Conservation (phyloP, 1,140 invertebrate genomes). For the Cepaea nemoralis region DNA sequence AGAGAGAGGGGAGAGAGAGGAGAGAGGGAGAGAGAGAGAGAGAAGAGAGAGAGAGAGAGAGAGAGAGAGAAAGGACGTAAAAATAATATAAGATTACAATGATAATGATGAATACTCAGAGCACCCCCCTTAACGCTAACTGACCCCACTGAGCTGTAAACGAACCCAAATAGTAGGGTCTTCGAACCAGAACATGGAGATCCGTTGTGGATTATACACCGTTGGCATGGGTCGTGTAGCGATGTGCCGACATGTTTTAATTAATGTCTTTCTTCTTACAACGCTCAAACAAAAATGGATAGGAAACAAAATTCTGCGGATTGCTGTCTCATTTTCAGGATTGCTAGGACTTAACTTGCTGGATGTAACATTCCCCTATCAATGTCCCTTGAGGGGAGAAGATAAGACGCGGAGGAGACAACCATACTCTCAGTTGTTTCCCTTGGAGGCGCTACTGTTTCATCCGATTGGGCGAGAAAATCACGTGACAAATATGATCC, state of each 20-base stretch:
- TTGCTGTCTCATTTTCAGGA: slow-evolving; percentile 7
- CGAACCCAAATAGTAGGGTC: too few relatives aligned
- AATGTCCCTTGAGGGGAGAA: not conserved
- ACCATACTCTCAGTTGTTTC: not conserved
- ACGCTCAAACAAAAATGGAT: not conserved
- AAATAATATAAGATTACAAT: too few relatives aligned
- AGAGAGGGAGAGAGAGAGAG: too few relatives aligned
- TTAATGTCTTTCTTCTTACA: not conserved
- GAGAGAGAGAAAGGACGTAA: too few relatives aligned
- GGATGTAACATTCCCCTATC: not conserved
- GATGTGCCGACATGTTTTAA: not conserved
- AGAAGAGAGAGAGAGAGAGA: too few relatives aligned
- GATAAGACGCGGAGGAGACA: not conserved
- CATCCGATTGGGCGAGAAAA: slow-evolving; percentile 8
- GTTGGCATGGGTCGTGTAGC: too few relatives aligned
- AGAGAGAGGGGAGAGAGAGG: too few relatives aligned
- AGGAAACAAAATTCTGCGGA: slow-evolving; percentile 4
- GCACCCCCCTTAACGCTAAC: too few relatives aligned
- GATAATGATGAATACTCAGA: too few relatives aligned
- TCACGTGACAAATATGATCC: not conserved
- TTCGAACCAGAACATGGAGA: too few relatives aligned
- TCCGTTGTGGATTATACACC: too few relatives aligned
- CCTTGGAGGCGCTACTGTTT: slow-evolving; percentile 5
- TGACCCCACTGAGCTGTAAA: too few relatives aligned
- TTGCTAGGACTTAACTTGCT: not conserved